phyloP scores from a whole-genome alignment of 2,888 invertebrate genomes.

The Ellobium chinense region DNA sequence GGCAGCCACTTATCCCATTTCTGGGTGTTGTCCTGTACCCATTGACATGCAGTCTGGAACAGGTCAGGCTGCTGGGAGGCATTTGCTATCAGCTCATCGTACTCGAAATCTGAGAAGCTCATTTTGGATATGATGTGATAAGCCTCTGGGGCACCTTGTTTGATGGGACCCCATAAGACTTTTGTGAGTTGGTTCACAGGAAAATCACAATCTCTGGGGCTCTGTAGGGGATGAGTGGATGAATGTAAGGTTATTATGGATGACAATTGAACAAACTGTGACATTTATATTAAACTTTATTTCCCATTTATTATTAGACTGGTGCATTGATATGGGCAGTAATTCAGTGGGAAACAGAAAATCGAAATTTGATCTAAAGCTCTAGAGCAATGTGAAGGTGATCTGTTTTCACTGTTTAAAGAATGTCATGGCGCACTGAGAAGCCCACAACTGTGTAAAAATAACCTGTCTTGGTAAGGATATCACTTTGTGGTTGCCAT shows the following conservation, averaged over 20 bases:
- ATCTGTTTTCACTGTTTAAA: too few relatives aligned
- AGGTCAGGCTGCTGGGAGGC: constrained; percentile 43
- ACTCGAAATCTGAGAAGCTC: constrained; percentile 81
- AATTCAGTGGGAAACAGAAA: too few relatives aligned
- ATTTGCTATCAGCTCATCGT: constrained; percentile 80
- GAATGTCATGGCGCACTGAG: too few relatives aligned
- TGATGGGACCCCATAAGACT: constrained; percentile 83
- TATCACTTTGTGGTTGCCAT: too few relatives aligned
- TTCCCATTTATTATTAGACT: too few relatives aligned
- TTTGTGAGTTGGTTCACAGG: constrained; percentile 86
- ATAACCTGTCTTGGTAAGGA: too few relatives aligned
- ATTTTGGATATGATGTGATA: constrained; percentile 74
- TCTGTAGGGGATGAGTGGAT: background rate
- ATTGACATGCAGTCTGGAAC: constrained; percentile 84
- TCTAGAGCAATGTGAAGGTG: too few relatives aligned
- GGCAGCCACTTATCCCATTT: constrained; percentile 80
- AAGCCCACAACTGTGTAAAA: too few relatives aligned
- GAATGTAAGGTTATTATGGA: background rate
- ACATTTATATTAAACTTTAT: too few relatives aligned
- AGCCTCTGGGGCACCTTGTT: constrained; percentile 80
- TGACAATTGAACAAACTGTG: background rate
- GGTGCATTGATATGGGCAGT: too few relatives aligned
- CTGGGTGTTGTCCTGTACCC: constrained; percentile 82
- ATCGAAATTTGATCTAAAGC: too few relatives aligned
- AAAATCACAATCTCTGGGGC: constrained; percentile 81